A percentile compares a stretch with the other conserved stretches of the same genome.
Conservation (phyloP, 2,888 invertebrate species). For the Drosophila rubida region DNA sequence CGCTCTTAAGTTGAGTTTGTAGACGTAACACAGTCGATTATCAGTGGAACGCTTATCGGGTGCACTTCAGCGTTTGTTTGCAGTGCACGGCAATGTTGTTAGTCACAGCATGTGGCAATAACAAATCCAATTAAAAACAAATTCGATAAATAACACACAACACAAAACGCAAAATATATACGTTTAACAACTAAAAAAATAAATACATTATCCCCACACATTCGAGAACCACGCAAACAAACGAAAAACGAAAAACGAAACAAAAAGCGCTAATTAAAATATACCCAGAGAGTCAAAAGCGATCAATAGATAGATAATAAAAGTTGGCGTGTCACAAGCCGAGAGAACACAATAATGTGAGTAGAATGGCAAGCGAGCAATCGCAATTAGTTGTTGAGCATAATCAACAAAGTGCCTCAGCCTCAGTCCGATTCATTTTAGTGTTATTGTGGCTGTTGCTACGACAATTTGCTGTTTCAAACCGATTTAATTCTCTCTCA, state of each 20-base stretch:
- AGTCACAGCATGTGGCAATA: constrained; percentile 18
- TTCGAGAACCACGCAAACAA: constrained; percentile 14
- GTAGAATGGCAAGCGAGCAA: background rate
- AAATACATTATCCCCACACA: constrained; percentile 23
- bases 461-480: constrained; percentile 18
- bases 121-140: constrained; percentile 38
- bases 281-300: constrained; percentile 11
- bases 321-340: constrained; percentile 6
- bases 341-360: background rate
- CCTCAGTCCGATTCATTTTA: constrained; percentile 1
- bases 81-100: constrained; percentile 1
- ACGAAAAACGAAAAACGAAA: background rate
- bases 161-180: background rate
- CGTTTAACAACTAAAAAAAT: constrained; percentile 3
- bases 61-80: background rate
- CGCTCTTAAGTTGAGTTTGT: background rate
- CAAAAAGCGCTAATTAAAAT: constrained; percentile 39
- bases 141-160: constrained; percentile 21
- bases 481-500: background rate
- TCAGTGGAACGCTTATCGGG: constrained; percentile 37
- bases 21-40: constrained; percentile 16
- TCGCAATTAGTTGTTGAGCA: constrained; percentile 48
- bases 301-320: constrained; percentile 21
- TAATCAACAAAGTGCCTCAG: constrained; percentile 16
- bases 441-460: constrained; percentile 9